Evolutionary conservation across 2,888 invertebrate species (phyloP).

Genomic region (Germaria angustata): DNA sequence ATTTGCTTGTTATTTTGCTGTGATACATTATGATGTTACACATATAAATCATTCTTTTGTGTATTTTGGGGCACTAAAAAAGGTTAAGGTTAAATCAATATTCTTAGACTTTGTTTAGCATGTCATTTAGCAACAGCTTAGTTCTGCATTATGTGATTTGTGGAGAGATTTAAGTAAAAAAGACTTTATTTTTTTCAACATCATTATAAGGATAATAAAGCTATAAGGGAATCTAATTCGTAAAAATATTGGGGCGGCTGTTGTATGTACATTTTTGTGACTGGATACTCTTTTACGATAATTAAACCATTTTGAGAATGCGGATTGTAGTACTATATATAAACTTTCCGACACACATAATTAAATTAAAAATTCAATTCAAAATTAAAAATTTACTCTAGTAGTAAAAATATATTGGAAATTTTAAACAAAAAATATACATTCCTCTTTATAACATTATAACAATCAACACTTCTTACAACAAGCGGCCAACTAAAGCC

Average conservation of each 20-base stretch:
- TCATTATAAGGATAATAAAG: background rate
- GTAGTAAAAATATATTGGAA: too few relatives aligned
- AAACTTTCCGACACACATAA: too few relatives aligned
- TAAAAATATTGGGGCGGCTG: background rate
- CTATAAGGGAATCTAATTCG: background rate
- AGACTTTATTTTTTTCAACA: constrained; percentile 18
- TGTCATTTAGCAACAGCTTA: constrained; percentile 52
- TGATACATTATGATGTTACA: constrained; percentile 47
- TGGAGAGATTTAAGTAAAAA: constrained; percentile 67
- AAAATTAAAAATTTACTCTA: too few relatives aligned
- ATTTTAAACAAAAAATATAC: too few relatives aligned
- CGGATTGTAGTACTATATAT: too few relatives aligned
- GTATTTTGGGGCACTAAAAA: constrained; percentile 51
- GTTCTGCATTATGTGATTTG: constrained; percentile 55
- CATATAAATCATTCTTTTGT: constrained; percentile 32
- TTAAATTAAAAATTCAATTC: too few relatives aligned
- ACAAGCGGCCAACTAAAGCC: too few relatives aligned
- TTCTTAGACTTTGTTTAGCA: constrained; percentile 4
- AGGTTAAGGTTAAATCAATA: constrained; percentile 62
- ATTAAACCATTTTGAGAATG: too few relatives aligned
- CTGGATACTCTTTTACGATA: too few relatives aligned
- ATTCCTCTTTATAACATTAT: too few relatives aligned
- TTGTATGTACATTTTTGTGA: too few relatives aligned
- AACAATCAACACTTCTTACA: too few relatives aligned
- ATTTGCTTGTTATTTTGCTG: constrained; percentile 3